Percentiles rank a stretch among this genome's conserved stretches.
These are phyloP conservation scores for Acropora tenuis DNA, from an alignment of 64 coral and sea anemone species.

Conservation along the genomic window DNA sequence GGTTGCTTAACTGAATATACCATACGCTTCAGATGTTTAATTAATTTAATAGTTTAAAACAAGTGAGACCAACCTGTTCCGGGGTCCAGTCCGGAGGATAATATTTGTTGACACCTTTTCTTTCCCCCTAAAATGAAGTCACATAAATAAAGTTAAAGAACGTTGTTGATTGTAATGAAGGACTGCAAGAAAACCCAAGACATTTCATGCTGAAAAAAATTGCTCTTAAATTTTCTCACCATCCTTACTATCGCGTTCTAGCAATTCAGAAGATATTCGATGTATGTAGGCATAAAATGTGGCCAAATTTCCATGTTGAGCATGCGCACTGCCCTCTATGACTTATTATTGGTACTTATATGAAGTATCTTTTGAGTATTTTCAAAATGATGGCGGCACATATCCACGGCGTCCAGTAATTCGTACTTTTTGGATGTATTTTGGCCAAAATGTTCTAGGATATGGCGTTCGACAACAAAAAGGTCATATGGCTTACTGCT, in stretches of 20 bases:
- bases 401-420: neutral
- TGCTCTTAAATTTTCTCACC: no score
- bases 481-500: slow-evolving; percentile 56
- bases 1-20: no score
- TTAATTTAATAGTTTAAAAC: neutral
- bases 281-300: no score
- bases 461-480: slow-evolving; percentile 82
- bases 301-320: no score
- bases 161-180: no score
- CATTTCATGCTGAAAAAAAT: no score
- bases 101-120: slow-evolving; percentile 96
- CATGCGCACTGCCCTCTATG: neutral
- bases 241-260: no score
- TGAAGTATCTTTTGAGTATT: neutral
- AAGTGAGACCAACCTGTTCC: slow-evolving; percentile 51
- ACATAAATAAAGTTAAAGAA: neutral
- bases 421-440: neutral
- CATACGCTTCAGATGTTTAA: no score
- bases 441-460: neutral
- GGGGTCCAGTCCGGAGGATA: slow-evolving; percentile 97
- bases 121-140: slow-evolving; percentile 75
- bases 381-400: neutral
- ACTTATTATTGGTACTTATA: neutral
- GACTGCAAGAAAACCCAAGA: neutral
- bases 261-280: no score